Evolutionary conservation across 1,140 invertebrate species (phyloP), one percentile per base, ranked within the genome.

Genomic region (Tetragnatha versicolor): DNA sequence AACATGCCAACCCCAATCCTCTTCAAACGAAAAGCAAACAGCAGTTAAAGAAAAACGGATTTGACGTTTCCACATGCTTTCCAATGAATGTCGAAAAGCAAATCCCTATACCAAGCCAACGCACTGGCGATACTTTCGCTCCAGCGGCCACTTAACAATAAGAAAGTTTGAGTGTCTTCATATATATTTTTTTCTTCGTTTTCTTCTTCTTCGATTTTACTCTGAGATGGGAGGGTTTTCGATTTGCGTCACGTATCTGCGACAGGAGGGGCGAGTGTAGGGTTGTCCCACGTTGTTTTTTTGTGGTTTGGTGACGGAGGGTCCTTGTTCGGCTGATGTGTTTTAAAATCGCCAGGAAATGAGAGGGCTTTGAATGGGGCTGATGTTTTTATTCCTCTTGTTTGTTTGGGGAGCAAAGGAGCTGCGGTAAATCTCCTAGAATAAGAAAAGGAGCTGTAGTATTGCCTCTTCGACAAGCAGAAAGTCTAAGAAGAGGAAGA

Each of bases 51-150:
- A 60, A 73, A 73, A 73, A 45, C 55, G 55, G 42, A 73, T 73
- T 45, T 73, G 69, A 73, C 69, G 55, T 73, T 73, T 73, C 69
- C 69, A 60, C 69, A 60, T 73, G 66, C 69, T 58, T 47, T 45
- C 39, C 51, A 37, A 35, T n/a, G 39, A 60, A 73, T 55, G 42
- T 55, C 42, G 55, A 63, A 69, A 69, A 73, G 69, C 22, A 55
- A 45, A 73, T 37, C 20, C 53, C 69, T 51, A 73, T 73, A n/a
- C n/a, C 69, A 73, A 73, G 47, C 37, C 53, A 45, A 60, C 60
- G 51, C 53, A 60, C 69, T 29, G 45, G 12, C 69, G 33, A 72
- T 72, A 72, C 69, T 72, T 72, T 58, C 35, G 53, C 35, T 53
- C 47, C 55, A 45, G 5, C 55, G 55, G 58, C 55, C 33, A 58